A percentile compares a stretch with the other conserved stretches of the same genome.
Evolutionary conservation across 2,888 invertebrate genomes (phyloP).

Genomic region (Sphinx pinastri): DNA sequence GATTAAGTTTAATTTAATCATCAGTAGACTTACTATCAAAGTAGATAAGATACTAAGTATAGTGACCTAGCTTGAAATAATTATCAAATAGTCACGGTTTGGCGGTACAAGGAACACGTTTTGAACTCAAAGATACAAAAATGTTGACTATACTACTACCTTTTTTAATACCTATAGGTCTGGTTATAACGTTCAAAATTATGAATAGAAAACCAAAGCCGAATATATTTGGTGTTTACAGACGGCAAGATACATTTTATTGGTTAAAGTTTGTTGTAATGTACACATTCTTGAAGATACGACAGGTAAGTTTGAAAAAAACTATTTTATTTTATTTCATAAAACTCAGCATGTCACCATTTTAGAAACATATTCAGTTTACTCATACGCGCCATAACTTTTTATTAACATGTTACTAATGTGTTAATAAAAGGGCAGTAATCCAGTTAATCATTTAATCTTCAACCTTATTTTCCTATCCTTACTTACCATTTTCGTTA

Average conservation of each 20-base stretch:
- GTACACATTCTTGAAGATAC: slow-evolving; percentile 66
- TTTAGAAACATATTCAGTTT: too few relatives aligned
- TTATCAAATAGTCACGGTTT: slow-evolving; percentile 15
- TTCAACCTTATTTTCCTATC: too few relatives aligned
- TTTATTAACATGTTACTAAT: too few relatives aligned
- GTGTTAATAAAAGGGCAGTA: too few relatives aligned
- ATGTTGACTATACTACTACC: slow-evolving; percentile 58
- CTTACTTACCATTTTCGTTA: too few relatives aligned
- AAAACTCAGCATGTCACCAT: not conserved
- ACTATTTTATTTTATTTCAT: not conserved
- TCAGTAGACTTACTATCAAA: slow-evolving; percentile 1
- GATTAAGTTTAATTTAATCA: slow-evolving; percentile 8
- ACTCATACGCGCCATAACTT: too few relatives aligned
- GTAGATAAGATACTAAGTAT: slow-evolving; percentile 8
- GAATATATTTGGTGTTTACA: slow-evolving; percentile 80
- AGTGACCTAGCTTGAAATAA: slow-evolving; percentile 1
- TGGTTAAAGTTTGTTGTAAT: slow-evolving; percentile 79
- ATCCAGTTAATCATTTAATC: too few relatives aligned
- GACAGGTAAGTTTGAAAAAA: slow-evolving; percentile 69
- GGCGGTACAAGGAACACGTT: not conserved
- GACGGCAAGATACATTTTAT: slow-evolving; percentile 75
- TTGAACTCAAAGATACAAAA: slow-evolving; percentile 31
- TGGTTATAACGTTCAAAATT: slow-evolving; percentile 62
- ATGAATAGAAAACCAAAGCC: slow-evolving; percentile 62
- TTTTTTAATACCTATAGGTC: slow-evolving; percentile 48